Percentiles rank a stretch among this genome's conserved stretches.
Evolutionary conservation across 2,888 invertebrate species (phyloP).

Genomic region (Tipula helvola): DNA sequence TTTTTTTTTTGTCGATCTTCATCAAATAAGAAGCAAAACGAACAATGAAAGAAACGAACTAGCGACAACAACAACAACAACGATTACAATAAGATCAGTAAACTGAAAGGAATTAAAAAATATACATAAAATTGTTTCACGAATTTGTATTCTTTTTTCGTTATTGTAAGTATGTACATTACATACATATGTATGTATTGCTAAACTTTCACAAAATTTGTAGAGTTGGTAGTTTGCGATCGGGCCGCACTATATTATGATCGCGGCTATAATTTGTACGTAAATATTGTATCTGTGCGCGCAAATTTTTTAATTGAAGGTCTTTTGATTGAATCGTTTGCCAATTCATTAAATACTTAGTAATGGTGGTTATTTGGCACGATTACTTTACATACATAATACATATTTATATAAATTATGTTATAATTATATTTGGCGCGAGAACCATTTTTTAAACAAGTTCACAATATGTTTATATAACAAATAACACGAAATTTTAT

Average conservation of each 20-base stretch:
- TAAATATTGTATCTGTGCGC: not conserved
- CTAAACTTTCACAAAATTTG: not conserved
- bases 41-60: not conserved
- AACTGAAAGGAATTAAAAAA: not conserved
- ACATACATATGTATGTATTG: not conserved
- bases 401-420: not conserved
- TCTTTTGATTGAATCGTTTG: not conserved
- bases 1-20: not conserved
- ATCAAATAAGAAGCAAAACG: not conserved
- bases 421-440: not conserved
- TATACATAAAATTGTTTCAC: not conserved
- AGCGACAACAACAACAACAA: not conserved
- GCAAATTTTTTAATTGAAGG: not conserved
- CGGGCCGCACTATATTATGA: not conserved
- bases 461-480: not conserved
- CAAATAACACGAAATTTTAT: not conserved
- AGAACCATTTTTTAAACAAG: not conserved
- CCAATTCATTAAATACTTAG: not conserved
- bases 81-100: not conserved
- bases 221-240: not conserved
- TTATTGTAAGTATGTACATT: not conserved
- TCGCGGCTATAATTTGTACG: not conserved
- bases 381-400: not conserved
- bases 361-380: not conserved
- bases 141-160: not conserved